Conservation (phyloP, 2,113 vertebrate species). For the Thryonomys swinderianus region DNA sequence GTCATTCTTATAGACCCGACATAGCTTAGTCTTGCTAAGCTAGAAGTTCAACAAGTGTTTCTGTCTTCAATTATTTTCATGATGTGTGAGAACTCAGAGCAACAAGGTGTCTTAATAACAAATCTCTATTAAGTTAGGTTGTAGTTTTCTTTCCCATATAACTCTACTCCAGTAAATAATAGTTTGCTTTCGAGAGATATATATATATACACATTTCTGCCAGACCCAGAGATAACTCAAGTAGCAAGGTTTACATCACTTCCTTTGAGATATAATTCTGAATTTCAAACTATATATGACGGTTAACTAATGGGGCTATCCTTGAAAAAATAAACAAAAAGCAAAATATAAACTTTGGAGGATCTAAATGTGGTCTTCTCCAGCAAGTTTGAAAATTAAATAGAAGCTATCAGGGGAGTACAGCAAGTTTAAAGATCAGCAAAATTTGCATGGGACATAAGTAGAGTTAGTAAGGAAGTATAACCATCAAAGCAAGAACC, state of each 20-base stretch:
- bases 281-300: conserved; percentile 42
- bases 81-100: neutral
- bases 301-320: neutral
- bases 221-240: neutral
- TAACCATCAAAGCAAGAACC: neutral
- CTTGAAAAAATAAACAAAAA: neutral
- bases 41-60: conserved; percentile 32
- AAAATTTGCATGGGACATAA: neutral
- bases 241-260: conserved; percentile 32
- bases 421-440: neutral
- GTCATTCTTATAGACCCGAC: neutral
- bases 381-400: neutral
- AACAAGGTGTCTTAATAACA: conserved; percentile 4
- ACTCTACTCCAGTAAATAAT: neutral
- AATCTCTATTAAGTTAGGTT: neutral
- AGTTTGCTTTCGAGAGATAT: neutral
- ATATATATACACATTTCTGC: neutral
- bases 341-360: neutral
- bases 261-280: conserved; percentile 31
- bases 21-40: neutral
- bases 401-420: neutral
- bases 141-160: neutral
- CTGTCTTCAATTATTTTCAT: conserved; percentile 43
- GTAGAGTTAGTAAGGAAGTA: neutral
- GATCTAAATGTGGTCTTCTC: neutral